Percentiles rank a stretch among this genome's conserved stretches.
phyloP scores from a whole-genome alignment of 2,888 invertebrate genomes.

The Poecilus cupreus region DNA sequence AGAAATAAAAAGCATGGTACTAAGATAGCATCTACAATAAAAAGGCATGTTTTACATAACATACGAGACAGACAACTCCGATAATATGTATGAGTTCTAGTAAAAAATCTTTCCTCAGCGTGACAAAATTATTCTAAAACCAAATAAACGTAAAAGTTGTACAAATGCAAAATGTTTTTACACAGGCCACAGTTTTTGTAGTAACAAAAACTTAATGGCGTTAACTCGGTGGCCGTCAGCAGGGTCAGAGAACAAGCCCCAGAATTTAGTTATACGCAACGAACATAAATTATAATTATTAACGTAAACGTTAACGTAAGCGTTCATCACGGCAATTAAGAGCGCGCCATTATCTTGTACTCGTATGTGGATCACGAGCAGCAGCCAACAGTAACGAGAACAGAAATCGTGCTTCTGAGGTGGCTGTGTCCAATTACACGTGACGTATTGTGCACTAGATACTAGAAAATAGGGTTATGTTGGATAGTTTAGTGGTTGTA shows the following conservation, averaged over 20 bases:
- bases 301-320: constrained; percentile 10
- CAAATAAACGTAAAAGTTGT: background rate
- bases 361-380: constrained; percentile 1
- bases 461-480: background rate
- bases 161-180: constrained; percentile 1
- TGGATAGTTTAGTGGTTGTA: background rate
- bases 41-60: too few species aligned
- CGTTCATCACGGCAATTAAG: constrained; percentile 24
- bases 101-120: background rate
- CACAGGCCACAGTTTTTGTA: background rate
- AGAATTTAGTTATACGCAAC: background rate
- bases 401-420: background rate
- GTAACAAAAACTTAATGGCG: background rate
- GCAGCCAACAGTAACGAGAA: background rate
- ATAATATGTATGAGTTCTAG: background rate
- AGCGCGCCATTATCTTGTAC: background rate
- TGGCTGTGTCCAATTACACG: constrained; percentile 8
- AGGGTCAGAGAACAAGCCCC: background rate
- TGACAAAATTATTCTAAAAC: background rate
- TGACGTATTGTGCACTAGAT: constrained; percentile 20
- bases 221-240: background rate
- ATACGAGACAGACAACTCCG: too few species aligned
- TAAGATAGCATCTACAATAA: too few species aligned
- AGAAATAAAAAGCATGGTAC: too few species aligned
- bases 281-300: constrained; percentile 36